phyloP scores from a whole-genome alignment of 2,113 vertebrate genomes.

The Pedionomus torquatus region DNA sequence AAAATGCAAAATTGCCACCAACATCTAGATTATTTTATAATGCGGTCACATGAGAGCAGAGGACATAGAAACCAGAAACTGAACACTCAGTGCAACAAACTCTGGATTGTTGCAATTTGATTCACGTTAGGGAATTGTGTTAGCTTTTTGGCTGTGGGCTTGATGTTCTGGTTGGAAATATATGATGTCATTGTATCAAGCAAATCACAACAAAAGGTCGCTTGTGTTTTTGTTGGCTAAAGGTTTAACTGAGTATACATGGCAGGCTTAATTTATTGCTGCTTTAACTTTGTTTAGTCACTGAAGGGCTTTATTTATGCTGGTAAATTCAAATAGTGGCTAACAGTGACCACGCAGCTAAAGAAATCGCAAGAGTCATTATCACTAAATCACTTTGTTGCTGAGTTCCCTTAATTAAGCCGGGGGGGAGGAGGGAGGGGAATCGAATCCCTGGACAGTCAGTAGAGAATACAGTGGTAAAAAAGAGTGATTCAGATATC shows the following conservation, averaged over 20 bases:
- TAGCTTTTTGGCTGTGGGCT: constrained; percentile 53
- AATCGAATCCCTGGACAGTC: constrained; percentile 63
- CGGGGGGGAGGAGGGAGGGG: neutral
- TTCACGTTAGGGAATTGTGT: constrained; percentile 72
- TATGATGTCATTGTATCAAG: constrained; percentile 78
- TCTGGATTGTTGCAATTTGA: constrained; percentile 75
- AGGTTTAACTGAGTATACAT: constrained; percentile 73
- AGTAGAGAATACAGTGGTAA: constrained; percentile 58
- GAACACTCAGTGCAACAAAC: constrained; percentile 39
- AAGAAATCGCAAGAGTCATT: constrained; percentile 76
- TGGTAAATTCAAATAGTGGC: constrained; percentile 78
- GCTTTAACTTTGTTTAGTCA: constrained; percentile 81
- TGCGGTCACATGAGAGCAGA: constrained; percentile 56
- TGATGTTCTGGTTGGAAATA: constrained; percentile 70
- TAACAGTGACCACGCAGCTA: constrained; percentile 76
- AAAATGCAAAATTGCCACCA: constrained; percentile 76
- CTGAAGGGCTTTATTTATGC: constrained; percentile 80
- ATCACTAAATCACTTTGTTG: constrained; percentile 79
- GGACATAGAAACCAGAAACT: constrained; percentile 52
- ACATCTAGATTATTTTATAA: constrained; percentile 76
- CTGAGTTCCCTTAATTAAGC: constrained; percentile 77
- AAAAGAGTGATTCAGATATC: constrained; percentile 70
- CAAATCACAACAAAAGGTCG: constrained; percentile 72
- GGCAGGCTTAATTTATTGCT: constrained; percentile 78
- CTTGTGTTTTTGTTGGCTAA: constrained; percentile 81